These are phyloP conservation scores for Caenorhabditis wallacei DNA, from an alignment of 2,888 invertebrate genomes.

Conservation along the genomic window DNA sequence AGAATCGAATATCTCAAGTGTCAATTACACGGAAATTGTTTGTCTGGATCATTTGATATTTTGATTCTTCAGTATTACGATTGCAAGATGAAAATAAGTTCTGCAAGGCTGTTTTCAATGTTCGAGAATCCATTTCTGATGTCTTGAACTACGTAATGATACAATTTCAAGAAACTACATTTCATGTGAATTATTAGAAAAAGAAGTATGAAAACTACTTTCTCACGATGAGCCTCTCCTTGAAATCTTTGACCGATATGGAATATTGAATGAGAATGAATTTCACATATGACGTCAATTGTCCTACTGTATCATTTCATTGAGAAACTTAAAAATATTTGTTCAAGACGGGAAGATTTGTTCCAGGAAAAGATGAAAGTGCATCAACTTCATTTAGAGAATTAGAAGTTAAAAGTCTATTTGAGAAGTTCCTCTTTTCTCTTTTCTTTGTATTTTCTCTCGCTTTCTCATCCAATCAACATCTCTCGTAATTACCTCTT, in stretches of 20 bases:
- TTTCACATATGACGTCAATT: too few relatives aligned
- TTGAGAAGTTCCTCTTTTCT: too few relatives aligned
- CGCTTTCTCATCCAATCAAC: constrained; percentile 16
- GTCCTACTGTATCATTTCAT: too few relatives aligned
- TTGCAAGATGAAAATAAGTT: too few relatives aligned
- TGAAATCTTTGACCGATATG: background rate
- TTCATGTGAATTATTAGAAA: background rate
- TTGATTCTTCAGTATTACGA: too few relatives aligned
- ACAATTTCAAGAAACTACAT: background rate
- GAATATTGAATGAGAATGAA: background rate
- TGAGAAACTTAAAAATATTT: too few relatives aligned
- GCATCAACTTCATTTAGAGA: constrained; percentile 1
- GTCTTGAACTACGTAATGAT: too few relatives aligned
- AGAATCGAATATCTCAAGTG: background rate
- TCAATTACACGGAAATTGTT: background rate
- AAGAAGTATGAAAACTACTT: background rate
- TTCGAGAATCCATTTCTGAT: too few relatives aligned
- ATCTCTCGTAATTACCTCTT: constrained; percentile 28
- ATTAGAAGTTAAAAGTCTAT: background rate
- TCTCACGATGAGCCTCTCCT: background rate
- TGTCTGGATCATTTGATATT: background rate
- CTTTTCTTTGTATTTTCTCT: background rate
- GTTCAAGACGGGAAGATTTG: too few relatives aligned
- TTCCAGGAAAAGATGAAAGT: background rate
- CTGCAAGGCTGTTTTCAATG: too few relatives aligned